Conservation (phyloP, 2,888 invertebrate genomes). For the Diloba caeruleocephala region DNA sequence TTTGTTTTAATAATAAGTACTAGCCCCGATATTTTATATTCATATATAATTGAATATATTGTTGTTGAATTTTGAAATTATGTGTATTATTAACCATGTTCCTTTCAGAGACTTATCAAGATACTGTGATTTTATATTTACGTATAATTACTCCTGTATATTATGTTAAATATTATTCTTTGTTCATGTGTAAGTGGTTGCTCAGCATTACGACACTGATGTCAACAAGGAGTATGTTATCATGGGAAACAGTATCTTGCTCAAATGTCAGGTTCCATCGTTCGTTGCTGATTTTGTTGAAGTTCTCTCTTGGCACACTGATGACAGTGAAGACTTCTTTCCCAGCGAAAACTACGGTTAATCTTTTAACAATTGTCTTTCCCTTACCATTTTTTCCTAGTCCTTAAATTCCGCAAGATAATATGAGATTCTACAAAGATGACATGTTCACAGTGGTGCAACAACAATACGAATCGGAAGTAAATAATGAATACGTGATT, state of each 20-base stretch:
- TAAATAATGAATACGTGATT: slow-evolving; percentile 97
- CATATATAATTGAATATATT: no score
- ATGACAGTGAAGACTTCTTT: slow-evolving; percentile 92
- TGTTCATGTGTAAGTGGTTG: slow-evolving; percentile 90
- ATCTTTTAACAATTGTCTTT: slow-evolving; percentile 49
- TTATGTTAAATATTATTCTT: slow-evolving; percentile 21
- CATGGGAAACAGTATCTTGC: slow-evolving; percentile 93
- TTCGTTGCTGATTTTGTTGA: slow-evolving; percentile 96
- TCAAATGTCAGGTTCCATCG: slow-evolving; percentile 95
- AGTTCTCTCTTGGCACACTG: slow-evolving; percentile 94
- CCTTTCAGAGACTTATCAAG: slow-evolving; percentile 20
- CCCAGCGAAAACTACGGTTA: slow-evolving; percentile 91
- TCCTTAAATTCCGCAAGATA: slow-evolving; percentile 13
- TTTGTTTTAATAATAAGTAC: slow-evolving; percentile 9
- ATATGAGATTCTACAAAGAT: slow-evolving; percentile 20
- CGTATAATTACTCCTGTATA: slow-evolving; percentile 5
- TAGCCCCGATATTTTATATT: no score
- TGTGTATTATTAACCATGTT: slow-evolving; percentile 20
- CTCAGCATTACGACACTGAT: slow-evolving; percentile 94
- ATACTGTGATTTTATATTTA: background rate
- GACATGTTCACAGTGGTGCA: slow-evolving; percentile 92
- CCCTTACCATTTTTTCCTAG: slow-evolving; percentile 39
- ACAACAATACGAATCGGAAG: slow-evolving; percentile 97
- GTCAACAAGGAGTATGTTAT: slow-evolving; percentile 96
- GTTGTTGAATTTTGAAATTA: background rate